Evolutionary conservation across 2,888 invertebrate genomes (phyloP).

Genomic region (Spodoptera picta): DNA sequence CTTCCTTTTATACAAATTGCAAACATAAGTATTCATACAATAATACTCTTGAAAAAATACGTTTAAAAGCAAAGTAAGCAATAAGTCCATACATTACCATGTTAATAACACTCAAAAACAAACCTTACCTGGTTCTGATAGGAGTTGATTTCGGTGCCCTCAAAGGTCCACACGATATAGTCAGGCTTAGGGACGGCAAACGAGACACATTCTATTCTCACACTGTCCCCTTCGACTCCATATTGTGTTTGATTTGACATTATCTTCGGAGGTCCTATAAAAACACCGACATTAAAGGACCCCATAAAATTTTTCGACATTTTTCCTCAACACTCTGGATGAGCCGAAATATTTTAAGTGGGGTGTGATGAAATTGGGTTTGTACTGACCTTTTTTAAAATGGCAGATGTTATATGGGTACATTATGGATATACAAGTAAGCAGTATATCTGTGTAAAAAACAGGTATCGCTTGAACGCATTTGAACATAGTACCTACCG

Average conservation of each 20-base stretch:
- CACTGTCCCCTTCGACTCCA: slow-evolving; percentile 93
- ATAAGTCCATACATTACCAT: too few species aligned
- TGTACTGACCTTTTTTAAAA: slow-evolving; percentile 30
- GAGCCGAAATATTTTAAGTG: slow-evolving; percentile 27
- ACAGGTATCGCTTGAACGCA: too few species aligned
- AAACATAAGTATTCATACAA: too few species aligned
- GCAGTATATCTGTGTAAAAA: too few species aligned
- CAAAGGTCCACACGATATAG: slow-evolving; percentile 95
- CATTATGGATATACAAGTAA: too few species aligned
- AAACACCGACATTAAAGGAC: slow-evolving; percentile 29
- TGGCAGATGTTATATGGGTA: background rate
- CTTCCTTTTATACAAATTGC: too few species aligned
- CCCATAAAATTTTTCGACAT: slow-evolving; percentile 19
- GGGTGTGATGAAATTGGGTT: slow-evolving; percentile 12
- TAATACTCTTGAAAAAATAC: too few species aligned
- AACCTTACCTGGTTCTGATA: slow-evolving; percentile 88
- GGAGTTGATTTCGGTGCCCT: slow-evolving; percentile 93
- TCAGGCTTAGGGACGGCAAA: slow-evolving; percentile 97
- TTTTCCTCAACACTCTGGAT: slow-evolving; percentile 19
- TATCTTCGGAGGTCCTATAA: slow-evolving; percentile 92
- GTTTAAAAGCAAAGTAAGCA: too few species aligned
- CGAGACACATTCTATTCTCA: slow-evolving; percentile 95
- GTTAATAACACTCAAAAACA: background rate
- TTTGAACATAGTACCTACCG: too few species aligned
- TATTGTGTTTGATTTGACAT: slow-evolving; percentile 95